Evolutionary conservation across 2,113 vertebrate species (phyloP).

Genomic region (Pedionomus torquatus): DNA sequence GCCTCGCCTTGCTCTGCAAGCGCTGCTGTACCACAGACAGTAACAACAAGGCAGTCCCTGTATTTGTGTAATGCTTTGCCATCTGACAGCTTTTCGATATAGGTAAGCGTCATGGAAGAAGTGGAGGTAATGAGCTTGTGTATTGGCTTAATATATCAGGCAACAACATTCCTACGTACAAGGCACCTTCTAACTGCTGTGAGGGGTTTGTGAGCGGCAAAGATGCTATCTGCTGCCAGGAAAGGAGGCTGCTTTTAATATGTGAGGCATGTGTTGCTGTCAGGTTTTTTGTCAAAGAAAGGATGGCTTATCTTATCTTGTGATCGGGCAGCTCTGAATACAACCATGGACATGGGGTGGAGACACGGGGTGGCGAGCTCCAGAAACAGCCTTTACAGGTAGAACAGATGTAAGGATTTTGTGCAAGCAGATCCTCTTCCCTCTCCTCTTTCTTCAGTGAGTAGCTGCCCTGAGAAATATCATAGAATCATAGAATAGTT

Average conservation of each 20-base stretch:
- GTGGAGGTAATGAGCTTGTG: constrained; percentile 8
- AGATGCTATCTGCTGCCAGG: constrained; percentile 34
- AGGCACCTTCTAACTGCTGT: not conserved
- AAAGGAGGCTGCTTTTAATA: not conserved
- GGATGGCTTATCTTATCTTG: not conserved
- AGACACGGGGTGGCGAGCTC: not conserved
- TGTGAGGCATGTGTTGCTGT: not conserved
- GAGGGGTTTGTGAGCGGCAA: not conserved
- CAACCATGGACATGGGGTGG: accelerated
- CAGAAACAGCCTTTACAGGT: not conserved
- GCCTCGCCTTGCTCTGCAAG: not conserved
- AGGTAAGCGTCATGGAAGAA: not conserved
- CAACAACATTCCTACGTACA: not conserved
- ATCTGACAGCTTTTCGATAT: constrained; percentile 54
- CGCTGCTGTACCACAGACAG: not conserved
- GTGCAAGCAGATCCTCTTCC: not conserved
- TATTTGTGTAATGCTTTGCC: constrained; percentile 12
- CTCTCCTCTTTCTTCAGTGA: not conserved
- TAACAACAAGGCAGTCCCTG: not conserved
- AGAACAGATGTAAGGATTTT: not conserved
- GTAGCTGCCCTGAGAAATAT: not conserved
- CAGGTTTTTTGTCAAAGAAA: constrained; percentile 20
- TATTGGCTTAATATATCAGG: constrained; percentile 59
- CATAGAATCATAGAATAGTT: no score
- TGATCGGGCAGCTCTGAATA: not conserved